Base-by-base conservation (phyloP, 2,797 vertebrate genomes). In the Ambastaia sidthimunki region DNA sequence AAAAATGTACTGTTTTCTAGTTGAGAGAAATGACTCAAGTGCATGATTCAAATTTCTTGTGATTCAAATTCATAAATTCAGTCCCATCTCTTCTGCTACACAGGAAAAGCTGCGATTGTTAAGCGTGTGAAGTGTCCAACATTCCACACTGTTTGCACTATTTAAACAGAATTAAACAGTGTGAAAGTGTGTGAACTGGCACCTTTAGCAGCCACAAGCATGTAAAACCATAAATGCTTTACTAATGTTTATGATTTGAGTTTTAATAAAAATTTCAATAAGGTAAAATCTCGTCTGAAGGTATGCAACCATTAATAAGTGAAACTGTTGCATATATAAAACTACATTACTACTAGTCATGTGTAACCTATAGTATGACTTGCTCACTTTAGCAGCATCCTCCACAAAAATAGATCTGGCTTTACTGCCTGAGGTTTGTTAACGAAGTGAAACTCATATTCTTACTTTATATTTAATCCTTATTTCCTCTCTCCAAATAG, bases 391-490 rank as follows among this genome's bases (percentile, higher is more conserved):
- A 55, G 50, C 66, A 4, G 19, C 28, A 67, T 62, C 23, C 57
- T 31, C 37, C 57, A 19, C 57, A 25, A 3, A 60, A 60, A 60
- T 31, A 19, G 59, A 18, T 7, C 31, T 16, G 28, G 25, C 54
- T 55, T 76, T 59, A 69, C 25, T 59, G 66, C 1, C 47, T 21
- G n/a, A 47, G 50, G 21, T 44, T 59, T 48, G 48, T 50, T 69
- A 69, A 59, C 41, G 68, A 76, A n/a, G 21, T 44, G 13, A 15
- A 44, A 57, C 34, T 57, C 54, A 50, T 62, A 50, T 71, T 37
- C n/a, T 50, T 62, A 62, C 48, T 34, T 4, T 50, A 62, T 21
- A 78, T 62, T 50, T 62, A 60, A 78, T 78, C 55, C 52, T 52
- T 4, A 78, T 78, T 34, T 70, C 52, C 9, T 44, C 7, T 52